phyloP scores from a whole-genome alignment of 2,113 vertebrate genomes.

The Silurus meridionalis region DNA sequence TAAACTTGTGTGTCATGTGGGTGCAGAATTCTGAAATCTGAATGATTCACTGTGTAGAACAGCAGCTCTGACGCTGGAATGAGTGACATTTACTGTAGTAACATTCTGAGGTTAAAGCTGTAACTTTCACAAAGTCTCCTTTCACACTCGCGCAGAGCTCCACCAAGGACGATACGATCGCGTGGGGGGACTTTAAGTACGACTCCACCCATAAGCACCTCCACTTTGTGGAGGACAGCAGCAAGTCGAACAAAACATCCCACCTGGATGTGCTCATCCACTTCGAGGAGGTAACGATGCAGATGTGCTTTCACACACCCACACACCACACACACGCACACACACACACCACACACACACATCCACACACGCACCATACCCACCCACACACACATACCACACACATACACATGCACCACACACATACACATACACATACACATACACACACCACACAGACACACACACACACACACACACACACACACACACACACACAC shows the following conservation, averaged over 20 bases:
- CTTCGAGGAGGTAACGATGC: slow-evolving; percentile 67
- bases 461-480: too few species aligned
- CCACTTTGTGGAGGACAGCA: slow-evolving; percentile 67
- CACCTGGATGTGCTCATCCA: slow-evolving; percentile 70
- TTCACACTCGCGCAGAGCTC: slow-evolving; percentile 49
- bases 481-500: too few species aligned
- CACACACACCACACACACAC: too few species aligned
- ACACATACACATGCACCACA: too few species aligned
- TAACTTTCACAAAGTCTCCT: too few species aligned
- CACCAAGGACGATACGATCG: slow-evolving; percentile 58
- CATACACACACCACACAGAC: too few species aligned
- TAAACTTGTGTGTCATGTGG: neutral
- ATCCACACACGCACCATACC: too few species aligned
- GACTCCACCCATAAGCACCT: slow-evolving; percentile 68
- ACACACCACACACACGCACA: neutral
- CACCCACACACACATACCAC: too few species aligned
- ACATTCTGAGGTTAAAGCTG: too few species aligned
- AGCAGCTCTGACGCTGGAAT: neutral
- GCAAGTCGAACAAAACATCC: slow-evolving; percentile 57
- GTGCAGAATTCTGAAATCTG: neutral
- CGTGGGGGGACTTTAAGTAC: slow-evolving; percentile 62
- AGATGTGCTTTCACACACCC: too few species aligned
- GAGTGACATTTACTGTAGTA: too few species aligned
- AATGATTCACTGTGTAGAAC: neutral
- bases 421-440: too few species aligned